phyloP scores from a whole-genome alignment of 2,797 vertebrate species.

The Tamandua tetradactyla region DNA sequence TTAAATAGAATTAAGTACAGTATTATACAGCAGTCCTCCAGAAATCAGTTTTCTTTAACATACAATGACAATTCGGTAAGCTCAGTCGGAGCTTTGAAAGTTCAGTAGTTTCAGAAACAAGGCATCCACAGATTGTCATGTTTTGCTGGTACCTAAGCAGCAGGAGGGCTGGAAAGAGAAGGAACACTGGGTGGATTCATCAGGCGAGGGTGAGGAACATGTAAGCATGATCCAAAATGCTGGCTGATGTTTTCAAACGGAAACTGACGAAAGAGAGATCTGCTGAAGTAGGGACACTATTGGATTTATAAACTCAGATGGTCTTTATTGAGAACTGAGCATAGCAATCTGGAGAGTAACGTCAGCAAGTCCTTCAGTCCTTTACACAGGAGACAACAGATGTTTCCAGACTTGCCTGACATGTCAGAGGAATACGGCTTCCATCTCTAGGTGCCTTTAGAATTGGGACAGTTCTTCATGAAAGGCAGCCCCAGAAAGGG shows the following conservation, averaged over 20 bases:
- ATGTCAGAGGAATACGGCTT: not conserved
- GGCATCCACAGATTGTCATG: not conserved
- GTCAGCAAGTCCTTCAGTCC: not conserved
- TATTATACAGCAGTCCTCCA: conserved; percentile 35
- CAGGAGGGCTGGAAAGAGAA: not conserved
- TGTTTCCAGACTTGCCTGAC: not conserved
- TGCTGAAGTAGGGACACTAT: not conserved
- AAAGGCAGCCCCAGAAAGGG: not conserved
- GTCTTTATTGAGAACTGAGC: not conserved
- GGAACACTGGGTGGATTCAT: not conserved
- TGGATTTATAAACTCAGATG: not conserved
- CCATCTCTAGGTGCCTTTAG: not conserved
- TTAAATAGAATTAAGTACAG: conserved; percentile 46
- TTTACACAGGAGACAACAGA: not conserved
- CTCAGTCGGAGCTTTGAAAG: conserved; percentile 30
- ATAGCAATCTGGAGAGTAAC: not conserved
- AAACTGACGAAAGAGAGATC: not conserved
- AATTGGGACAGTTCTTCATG: not conserved
- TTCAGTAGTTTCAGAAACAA: not conserved
- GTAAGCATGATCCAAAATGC: not conserved
- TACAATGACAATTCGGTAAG: conserved; percentile 20
- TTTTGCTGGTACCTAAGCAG: conserved; percentile 2
- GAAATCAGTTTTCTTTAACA: conserved; percentile 43
- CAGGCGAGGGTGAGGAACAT: not conserved
- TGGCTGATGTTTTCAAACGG: not conserved